Evolutionary conservation across 2,797 vertebrate genomes (phyloP), one percentile per base, ranked within the genome.

Genomic region (Lerista edwardsae): DNA sequence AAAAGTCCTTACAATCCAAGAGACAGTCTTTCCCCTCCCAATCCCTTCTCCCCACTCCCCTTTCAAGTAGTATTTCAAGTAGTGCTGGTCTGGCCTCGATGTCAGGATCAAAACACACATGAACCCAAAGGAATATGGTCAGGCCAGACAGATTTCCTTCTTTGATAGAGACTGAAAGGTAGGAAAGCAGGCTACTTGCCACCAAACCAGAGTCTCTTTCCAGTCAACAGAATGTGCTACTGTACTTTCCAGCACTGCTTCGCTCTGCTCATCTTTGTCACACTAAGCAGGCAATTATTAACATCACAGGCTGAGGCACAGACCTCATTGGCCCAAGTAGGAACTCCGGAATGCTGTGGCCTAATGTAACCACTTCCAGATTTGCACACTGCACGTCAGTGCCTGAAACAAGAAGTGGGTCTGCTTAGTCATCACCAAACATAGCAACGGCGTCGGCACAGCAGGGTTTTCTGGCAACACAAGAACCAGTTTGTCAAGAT

Each of bases 391-490:
- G 95, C 92, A 86, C 92, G 94, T 95, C 95, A 96, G 92, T 9
- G 90, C 93, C 91, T 84, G 94, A 92, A 92, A 88, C 47, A 61
- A 89, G 92, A 93, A 93, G 80, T 0, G 55, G 0, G 84, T 85
- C 36, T 59, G 86, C 79, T 65, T 77, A 91, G 87, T 85, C 93
- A 87, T 85, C 1, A 1, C 79, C 87, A 93, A 94, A 90, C 94
- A 89, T 94, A 95, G 95, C 93, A 95, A 95, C 94, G 12, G 89
- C 93, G 91, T 91, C 93, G 21, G 91, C 93, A 92, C 91, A 94
- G 92, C 92, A 79, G 82, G 64, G 0, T 39, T 92, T 69, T 71
- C 64, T 82, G 80, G 3, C 39, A 2, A 0, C 0, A 3, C 82
- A 31, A 17, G 31, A 68, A 89, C 92, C 11, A 85, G 87, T 91